Evolutionary conservation across 2,888 invertebrate genomes (phyloP), one percentile per base, ranked within the genome.

Genomic region (Gerris lacustris): DNA sequence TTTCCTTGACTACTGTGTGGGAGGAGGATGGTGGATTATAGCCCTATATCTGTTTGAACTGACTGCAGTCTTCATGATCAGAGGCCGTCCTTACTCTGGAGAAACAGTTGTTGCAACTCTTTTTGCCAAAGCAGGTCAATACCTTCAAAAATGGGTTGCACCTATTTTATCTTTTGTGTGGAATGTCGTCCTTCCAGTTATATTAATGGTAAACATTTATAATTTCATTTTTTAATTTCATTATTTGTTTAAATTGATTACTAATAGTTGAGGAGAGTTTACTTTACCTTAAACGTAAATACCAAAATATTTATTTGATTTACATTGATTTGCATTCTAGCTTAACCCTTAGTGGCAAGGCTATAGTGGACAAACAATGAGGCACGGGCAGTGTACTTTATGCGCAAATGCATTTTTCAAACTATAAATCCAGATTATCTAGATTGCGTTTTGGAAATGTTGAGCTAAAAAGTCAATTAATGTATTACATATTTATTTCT

Each of bases 11-110:
- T 90, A 90, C 79, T 86, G 88, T 44, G 84, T 93, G 78, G 91
- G 91, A 17, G 92, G 92, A 6, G 84, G 88, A 5, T 95, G 95
- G 94, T 93, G 92, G 89, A 85, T 94, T 71, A 87, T 92, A 79
- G 84, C 89, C 70, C 82, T 93, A 64, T 91, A 93, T 79, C 83
- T 91, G 67, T 82, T 89, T 66, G 86, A 92, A 79, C 86, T 90
- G 68, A 85, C 88, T 75, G 93, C 91, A n/a, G 88, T 94, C 72
- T 92, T 94, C 79, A 87, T 91, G 79, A 90, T 94, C 9, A 86
- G 92, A 47, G 94, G 94, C 5, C 85, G 92, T 45, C 94, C 94
- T 0, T 93, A 92, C 79, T 88, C 90, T 73, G 91, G 92, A 2
- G 91, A 91, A 78, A 86, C 86, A 5, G 84, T 88, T 17, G 87